phyloP scores from a whole-genome alignment of 2,797 vertebrate species.

The Strix occidentalis region DNA sequence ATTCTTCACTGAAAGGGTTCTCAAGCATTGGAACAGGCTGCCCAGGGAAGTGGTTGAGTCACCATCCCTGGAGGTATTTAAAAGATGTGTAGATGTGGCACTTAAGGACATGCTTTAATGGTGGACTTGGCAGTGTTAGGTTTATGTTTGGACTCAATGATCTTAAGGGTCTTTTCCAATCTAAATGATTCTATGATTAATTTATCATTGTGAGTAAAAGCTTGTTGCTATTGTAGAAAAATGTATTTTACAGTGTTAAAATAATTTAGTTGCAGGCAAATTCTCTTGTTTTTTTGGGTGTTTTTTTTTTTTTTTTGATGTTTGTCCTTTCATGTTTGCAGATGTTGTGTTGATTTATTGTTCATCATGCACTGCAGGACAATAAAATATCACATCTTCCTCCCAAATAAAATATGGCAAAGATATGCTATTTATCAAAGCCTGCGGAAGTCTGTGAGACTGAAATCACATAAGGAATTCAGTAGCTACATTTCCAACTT shows the following conservation, averaged over 20 bases:
- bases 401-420: neutral
- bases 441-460: neutral
- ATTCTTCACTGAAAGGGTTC: neutral
- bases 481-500: neutral
- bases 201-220: conserved; percentile 15
- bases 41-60: neutral
- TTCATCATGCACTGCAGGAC: neutral
- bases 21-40: neutral
- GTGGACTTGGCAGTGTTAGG: neutral
- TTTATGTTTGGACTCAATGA: neutral
- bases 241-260: neutral
- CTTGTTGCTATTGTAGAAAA: neutral
- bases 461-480: neutral
- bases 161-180: neutral
- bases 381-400: neutral
- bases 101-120: neutral
- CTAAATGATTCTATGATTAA: neutral
- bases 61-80: neutral
- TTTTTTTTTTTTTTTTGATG: neutral
- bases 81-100: accelerated
- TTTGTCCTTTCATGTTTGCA: neutral
- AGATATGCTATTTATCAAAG: neutral
- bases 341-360: neutral
- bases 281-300: neutral
- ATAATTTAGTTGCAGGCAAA: neutral